phyloP scores from a whole-genome alignment of 2,113 vertebrate species.

The Oreochromis aureus region DNA sequence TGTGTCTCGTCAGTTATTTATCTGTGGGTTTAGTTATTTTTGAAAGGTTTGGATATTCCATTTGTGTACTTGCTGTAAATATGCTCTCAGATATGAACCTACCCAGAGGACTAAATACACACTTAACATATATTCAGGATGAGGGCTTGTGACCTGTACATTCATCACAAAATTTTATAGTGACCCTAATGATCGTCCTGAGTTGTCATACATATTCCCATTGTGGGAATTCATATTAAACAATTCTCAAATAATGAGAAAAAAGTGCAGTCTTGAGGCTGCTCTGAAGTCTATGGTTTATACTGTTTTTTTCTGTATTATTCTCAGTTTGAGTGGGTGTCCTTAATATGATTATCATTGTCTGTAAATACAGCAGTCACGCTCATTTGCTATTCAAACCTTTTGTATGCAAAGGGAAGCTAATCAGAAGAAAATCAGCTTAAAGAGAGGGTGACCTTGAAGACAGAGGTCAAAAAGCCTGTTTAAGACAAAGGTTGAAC shows the following conservation, averaged over 20 bases:
- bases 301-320: background rate
- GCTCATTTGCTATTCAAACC: background rate
- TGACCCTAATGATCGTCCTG: background rate
- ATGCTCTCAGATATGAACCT: background rate
- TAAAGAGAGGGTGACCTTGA: background rate
- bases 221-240: background rate
- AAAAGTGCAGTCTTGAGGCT: background rate
- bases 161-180: background rate
- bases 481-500: background rate
- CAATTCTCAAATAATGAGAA: background rate
- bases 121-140: background rate
- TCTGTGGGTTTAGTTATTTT: background rate
- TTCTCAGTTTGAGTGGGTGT: background rate
- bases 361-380: background rate
- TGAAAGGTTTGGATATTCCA: background rate
- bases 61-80: background rate
- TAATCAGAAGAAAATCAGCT: background rate
- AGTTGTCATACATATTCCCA: background rate
- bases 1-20: background rate
- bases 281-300: background rate
- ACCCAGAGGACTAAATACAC: background rate
- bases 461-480: background rate
- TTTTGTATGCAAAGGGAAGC: background rate
- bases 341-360: background rate
- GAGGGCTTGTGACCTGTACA: background rate